Percentiles rank a stretch among this genome's conserved stretches.
phyloP scores from a whole-genome alignment of 2,797 vertebrate species.

The Pempheris klunzingeri region DNA sequence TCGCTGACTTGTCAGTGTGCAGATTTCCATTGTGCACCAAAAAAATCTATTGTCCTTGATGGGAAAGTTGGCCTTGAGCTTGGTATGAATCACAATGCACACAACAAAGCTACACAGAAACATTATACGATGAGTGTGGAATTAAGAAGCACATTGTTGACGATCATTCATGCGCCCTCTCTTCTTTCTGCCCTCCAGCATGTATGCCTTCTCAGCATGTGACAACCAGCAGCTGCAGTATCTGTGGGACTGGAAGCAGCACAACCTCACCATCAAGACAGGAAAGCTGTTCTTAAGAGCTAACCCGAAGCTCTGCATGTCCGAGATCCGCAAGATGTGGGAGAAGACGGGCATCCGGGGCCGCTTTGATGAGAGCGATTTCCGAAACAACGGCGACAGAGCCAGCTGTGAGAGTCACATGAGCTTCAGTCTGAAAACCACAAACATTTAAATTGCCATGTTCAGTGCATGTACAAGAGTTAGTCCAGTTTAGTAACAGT shows the following conservation, averaged over 20 bases:
- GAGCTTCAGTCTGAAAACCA: conserved; percentile 32
- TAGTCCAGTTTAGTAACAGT: conserved; percentile 35
- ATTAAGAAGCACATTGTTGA: conserved; percentile 3
- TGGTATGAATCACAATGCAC: conserved; percentile 17
- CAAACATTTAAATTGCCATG: conserved; percentile 42
- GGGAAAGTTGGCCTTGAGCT: conserved; percentile 14
- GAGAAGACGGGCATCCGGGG: conserved; percentile 91
- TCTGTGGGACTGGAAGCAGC: conserved; percentile 98
- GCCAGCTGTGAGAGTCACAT: conserved; percentile 92
- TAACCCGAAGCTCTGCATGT: conserved; percentile 95
- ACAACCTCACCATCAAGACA: conserved; percentile 93
- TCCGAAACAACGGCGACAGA: conserved; percentile 94
- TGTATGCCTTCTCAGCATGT: conserved; percentile 94
- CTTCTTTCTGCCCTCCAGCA: conserved; percentile 76
- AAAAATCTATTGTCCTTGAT: conserved; percentile 26
- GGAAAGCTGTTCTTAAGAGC: conserved; percentile 95
- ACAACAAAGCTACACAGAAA: conserved; percentile 16
- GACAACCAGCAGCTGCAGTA: conserved; percentile 98
- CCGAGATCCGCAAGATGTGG: conserved; percentile 98
- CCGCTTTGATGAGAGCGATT: conserved; percentile 90
- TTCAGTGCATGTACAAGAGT: conserved; percentile 33
- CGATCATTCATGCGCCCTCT: conserved; percentile 3
- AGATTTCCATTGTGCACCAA: conserved; percentile 15
- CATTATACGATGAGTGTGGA: conserved; percentile 2
- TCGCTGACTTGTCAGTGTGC: conserved; percentile 6